phyloP scores from a whole-genome alignment of 2,888 invertebrate genomes.

The Rhaphigaster nebulosa region DNA sequence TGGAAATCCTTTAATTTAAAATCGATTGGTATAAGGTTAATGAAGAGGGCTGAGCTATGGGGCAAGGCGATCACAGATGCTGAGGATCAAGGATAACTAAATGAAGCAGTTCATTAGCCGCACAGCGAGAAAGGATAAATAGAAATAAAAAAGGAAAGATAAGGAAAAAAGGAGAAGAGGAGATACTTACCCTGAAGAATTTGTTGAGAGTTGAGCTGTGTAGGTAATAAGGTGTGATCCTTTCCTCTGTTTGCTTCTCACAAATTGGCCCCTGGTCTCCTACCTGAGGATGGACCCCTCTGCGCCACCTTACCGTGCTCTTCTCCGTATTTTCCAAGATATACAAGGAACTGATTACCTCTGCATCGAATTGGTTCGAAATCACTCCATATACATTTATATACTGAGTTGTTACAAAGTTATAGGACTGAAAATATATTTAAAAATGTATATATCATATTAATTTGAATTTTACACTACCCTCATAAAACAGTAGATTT shows the following conservation, averaged over 20 bases:
- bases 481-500: no score
- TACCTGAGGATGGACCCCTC: background rate
- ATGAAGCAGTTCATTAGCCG: conserved; percentile 17
- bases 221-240: conserved; percentile 1
- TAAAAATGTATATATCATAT: no score
- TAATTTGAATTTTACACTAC: no score
- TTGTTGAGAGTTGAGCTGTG: conserved; percentile 36
- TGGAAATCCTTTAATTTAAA: background rate
- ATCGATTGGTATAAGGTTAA: background rate
- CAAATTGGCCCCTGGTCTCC: conserved; percentile 2
- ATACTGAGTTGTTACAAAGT: no score
- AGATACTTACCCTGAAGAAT: background rate
- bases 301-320: background rate
- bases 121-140: conserved; percentile 13
- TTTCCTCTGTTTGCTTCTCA: conserved; percentile 22
- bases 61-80: background rate
- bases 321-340: background rate
- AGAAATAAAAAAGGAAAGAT: background rate
- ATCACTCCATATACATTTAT: no score
- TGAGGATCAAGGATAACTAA: background rate
- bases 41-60: background rate
- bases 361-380: no score
- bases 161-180: background rate
- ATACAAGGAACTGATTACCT: no score
- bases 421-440: no score